Evolutionary conservation across 2,113 vertebrate species (phyloP).

Genomic region (Paraplagusia blochii): DNA sequence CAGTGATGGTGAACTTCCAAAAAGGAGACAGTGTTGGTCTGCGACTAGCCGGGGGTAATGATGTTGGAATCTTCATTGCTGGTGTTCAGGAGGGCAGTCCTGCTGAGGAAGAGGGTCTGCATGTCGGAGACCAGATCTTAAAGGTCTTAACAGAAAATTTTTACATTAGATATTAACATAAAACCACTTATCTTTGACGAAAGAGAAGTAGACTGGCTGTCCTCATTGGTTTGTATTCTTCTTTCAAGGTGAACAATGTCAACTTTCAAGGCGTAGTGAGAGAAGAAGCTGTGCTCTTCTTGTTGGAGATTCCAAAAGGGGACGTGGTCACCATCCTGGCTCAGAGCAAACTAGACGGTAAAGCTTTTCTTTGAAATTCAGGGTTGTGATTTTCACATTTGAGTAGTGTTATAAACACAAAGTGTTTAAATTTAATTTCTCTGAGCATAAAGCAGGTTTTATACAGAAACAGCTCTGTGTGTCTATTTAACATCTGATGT

Average conservation of each 20-base stretch:
- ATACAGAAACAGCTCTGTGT: too few species aligned
- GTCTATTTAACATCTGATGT: too few species aligned
- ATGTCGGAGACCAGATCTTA: conserved; percentile 92
- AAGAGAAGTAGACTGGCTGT: too few species aligned
- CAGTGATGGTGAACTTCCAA: conserved; percentile 90
- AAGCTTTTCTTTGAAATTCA: not conserved
- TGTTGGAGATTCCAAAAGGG: conserved; percentile 94
- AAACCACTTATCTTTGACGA: too few species aligned
- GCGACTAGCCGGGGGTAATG: conserved; percentile 92
- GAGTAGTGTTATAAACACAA: too few species aligned
- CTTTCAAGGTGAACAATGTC: conserved; percentile 85
- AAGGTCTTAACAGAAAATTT: conserved; percentile 75
- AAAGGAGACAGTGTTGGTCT: conserved; percentile 94
- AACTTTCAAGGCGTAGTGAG: conserved; percentile 94
- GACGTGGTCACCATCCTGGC: conserved; percentile 91
- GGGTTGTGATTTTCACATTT: not conserved
- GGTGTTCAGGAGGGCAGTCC: conserved; percentile 93
- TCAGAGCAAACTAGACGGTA: conserved; percentile 95
- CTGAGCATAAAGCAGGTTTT: too few species aligned
- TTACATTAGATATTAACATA: too few species aligned
- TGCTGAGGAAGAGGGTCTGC: conserved; percentile 88
- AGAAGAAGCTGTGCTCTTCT: conserved; percentile 92
- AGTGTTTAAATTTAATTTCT: too few species aligned
- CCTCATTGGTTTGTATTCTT: not conserved
- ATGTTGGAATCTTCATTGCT: conserved; percentile 95